Evolutionary conservation across 1,140 invertebrate genomes (phyloP).

Genomic region (Sycophaga agraensis): DNA sequence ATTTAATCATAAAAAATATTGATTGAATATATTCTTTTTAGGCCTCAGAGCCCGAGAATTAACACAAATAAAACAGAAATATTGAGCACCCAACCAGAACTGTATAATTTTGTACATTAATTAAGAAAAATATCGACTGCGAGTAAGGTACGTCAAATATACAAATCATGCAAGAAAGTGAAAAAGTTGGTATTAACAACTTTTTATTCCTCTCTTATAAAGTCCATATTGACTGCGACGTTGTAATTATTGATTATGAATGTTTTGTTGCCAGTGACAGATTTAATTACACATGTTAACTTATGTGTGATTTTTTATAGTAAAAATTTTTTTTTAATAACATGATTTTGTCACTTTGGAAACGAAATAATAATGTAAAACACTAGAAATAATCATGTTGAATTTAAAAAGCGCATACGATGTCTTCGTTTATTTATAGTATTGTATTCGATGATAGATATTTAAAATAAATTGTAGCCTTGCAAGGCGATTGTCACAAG

Average conservation of each 20-base stretch:
- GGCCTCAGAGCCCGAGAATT: constrained; percentile 54
- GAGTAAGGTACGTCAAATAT: constrained; percentile 18
- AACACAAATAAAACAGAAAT: constrained; percentile 35
- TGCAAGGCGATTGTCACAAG: constrained; percentile 21
- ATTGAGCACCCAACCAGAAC: constrained; percentile 6
- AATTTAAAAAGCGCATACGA: constrained; percentile 11
- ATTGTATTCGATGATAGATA: constrained; percentile 29
- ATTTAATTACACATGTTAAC: constrained; percentile 11
- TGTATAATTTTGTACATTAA: constrained; percentile 31
- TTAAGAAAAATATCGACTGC: constrained; percentile 7
- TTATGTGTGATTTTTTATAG: constrained; percentile 18
- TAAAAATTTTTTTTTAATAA: constrained; percentile 15
- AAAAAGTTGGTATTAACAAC: constrained; percentile 5
- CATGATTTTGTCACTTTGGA: constrained; percentile 8
- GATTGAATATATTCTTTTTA: constrained; percentile 42
- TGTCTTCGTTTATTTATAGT: constrained; percentile 22
- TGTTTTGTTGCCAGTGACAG: constrained; percentile 9
- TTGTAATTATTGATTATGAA: constrained; percentile 25
- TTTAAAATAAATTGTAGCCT: constrained; percentile 28
- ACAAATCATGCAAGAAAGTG: constrained; percentile 21
- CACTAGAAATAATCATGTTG: constrained; percentile 13
- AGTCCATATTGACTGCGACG: constrained; percentile 5
- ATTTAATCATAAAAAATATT: too few relatives aligned
- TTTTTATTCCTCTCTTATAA: constrained; percentile 13
- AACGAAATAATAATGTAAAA: constrained; percentile 14